Base-by-base conservation (phyloP, 1,140 invertebrate genomes). In the Tigriopus japonicus region DNA sequence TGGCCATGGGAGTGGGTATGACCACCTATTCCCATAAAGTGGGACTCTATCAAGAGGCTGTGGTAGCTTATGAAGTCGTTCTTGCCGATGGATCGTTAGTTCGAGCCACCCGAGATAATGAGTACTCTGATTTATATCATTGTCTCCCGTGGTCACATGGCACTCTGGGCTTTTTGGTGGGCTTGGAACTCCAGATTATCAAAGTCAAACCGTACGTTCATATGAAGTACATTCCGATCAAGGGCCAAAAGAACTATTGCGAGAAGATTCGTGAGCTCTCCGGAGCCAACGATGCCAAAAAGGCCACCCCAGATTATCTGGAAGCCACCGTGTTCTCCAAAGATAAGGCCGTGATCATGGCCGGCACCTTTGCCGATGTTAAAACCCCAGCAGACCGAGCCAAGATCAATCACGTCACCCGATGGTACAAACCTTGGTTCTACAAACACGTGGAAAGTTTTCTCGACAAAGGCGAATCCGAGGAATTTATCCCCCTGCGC, bases 391-490 rank as follows among this genome's bases (percentile, higher is more conserved):
- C 63, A 52, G 66, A 66, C 64, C 52, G 53, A 52, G 21, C 52
- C 15, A 54, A 74, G 66, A 68, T 78, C 15, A 78, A 78, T 64
- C 64, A 72, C 45, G 63, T 78, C 10, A 68, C 73, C 10, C 65
- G 63, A 17, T 78, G 76, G 73, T 77, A 76, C 66, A 78, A 78
- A 64, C 77, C 77, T 6, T 78, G 80, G 79, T 82, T 81, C 67
- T 82, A 78, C 68, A 79, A 78, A 63, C 77, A 82, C 67, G 76
- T 77, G 0, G 75, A 81, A 65, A 67, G 64, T 1, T 77, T 77
- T 61, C 62, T 76, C 35, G 64, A 64, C n/a, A 71, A 66, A 64
- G 73, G 71, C 6, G 65, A 69, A 62, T 68, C 68, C 35, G 72
- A 75, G 51, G 77, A 78, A 66, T 74, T 75, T 53, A 74, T 78